Conservation (phyloP, 2,113 vertebrate species). For the Myiopsitta monachus region DNA sequence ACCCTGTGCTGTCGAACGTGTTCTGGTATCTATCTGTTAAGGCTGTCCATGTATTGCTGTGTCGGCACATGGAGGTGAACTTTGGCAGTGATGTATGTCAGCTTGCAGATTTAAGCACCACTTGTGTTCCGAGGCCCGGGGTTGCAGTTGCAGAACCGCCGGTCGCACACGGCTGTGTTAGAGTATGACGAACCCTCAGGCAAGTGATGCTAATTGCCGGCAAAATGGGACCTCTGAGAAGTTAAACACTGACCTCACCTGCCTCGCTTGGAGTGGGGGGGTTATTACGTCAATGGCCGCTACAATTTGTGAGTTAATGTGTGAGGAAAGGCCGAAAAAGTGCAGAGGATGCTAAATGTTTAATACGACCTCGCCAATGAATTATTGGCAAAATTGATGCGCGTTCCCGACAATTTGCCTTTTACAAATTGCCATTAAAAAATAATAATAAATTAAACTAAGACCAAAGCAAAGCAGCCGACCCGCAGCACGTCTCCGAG, state of each 20-base stretch:
- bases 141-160: conserved; percentile 58
- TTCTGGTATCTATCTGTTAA: not conserved
- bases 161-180: conserved; percentile 39
- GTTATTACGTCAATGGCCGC: not conserved
- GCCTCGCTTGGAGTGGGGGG: not conserved
- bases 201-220: conserved; percentile 1
- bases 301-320: not conserved
- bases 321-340: not conserved
- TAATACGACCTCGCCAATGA: fast-evolving
- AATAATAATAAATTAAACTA: not conserved
- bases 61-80: not conserved
- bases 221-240: not conserved
- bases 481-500: not conserved
- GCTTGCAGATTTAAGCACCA: conserved; percentile 75
- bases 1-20: not conserved
- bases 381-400: not conserved
- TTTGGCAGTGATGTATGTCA: conserved; percentile 70
- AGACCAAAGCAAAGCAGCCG: not conserved
- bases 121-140: conserved; percentile 81
- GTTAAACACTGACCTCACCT: conserved; percentile 21
- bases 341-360: not conserved
- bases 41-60: not conserved
- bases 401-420: not conserved
- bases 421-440: not conserved
- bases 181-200: conserved; percentile 53